These are phyloP conservation scores for Tetramorium alpestre DNA, from an alignment of 1,140 invertebrate genomes.

Conservation along the genomic window DNA sequence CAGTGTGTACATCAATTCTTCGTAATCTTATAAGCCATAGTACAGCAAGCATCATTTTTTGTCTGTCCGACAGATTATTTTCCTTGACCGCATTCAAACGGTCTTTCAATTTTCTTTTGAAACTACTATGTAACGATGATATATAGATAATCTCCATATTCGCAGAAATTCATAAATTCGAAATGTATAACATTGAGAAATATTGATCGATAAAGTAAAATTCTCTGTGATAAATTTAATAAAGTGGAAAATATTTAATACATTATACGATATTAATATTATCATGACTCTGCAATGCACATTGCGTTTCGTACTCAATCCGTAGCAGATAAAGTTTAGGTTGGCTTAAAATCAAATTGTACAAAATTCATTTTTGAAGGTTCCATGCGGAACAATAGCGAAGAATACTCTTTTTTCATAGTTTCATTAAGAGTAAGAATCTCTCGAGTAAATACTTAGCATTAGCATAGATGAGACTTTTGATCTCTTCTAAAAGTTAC, in stretches of 20 bases:
- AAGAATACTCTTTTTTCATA: background rate
- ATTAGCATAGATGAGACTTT: background rate
- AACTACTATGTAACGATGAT: background rate
- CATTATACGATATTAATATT: background rate
- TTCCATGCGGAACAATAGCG: background rate
- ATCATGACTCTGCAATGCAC: background rate
- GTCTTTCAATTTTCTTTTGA: slow-evolving; percentile 10
- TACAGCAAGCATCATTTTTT: background rate
- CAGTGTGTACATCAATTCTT: background rate
- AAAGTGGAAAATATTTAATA: background rate
- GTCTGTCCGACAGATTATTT: background rate
- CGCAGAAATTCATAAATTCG: slow-evolving; percentile 15
- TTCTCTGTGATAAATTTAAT: background rate
- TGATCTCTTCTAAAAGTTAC: background rate
- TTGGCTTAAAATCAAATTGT: background rate
- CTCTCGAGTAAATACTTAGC: background rate
- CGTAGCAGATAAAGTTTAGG: background rate
- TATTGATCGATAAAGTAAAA: slow-evolving; percentile 17
- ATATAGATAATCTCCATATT: slow-evolving; percentile 23
- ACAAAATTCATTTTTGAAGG: background rate
- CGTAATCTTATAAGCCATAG: background rate
- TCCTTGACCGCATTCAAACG: slow-evolving; percentile 22
- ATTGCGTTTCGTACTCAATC: background rate
- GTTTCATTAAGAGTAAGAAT: background rate
- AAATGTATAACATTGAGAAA: slow-evolving; percentile 7